Base-by-base conservation (phyloP, 2,888 invertebrate species). In the Ceriagrion tenellum region DNA sequence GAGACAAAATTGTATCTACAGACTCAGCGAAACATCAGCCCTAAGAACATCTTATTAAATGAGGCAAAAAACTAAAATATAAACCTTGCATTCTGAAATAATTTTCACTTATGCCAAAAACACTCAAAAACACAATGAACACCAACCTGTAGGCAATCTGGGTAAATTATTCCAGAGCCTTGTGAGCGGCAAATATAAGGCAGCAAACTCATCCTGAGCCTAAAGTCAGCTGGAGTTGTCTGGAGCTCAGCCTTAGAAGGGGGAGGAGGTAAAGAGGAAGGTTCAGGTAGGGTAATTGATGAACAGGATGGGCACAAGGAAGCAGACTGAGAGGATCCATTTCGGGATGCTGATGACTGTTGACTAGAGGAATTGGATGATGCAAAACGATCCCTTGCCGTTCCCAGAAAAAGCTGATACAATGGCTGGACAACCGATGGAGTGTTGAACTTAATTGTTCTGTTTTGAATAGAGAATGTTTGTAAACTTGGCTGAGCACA, bases 171-270 rank as follows among this genome's bases (percentile, higher is more conserved):
- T 40, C 97, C 96, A 16, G 97, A 97, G 95, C 97, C 97, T 95
- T 97, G 96, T 0, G 97, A 97, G 95, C 96, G 98, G 96, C 98
- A 98, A 95, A 99, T 97, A 97, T 98, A 98, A 95, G 98, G 98
- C 96, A 99, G 97, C 63, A 99, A 97, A 97, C 99, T 99, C 95
- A 99, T 97, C 59, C 99, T 98, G 95, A 99, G 98, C 96, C 99
- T 97, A 0, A 98, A 98, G 96, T 98, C 98, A 0, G 98, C 98
- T 6, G 99, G 98, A 1, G 98, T 97, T 96, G 98, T 98, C 96
- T 98, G 98, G 96, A 98, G 98, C 96, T 99, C 98, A 88, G 96
- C 96, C 95, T 96, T 93, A 2, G 47, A 40, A 13, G 93, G 93
- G 35, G 93, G 93, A 47, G 93, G 26, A 69, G 93, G 93, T 55